Base-by-base conservation (phyloP, 2,888 invertebrate genomes). In the Ophion slaviceki region DNA sequence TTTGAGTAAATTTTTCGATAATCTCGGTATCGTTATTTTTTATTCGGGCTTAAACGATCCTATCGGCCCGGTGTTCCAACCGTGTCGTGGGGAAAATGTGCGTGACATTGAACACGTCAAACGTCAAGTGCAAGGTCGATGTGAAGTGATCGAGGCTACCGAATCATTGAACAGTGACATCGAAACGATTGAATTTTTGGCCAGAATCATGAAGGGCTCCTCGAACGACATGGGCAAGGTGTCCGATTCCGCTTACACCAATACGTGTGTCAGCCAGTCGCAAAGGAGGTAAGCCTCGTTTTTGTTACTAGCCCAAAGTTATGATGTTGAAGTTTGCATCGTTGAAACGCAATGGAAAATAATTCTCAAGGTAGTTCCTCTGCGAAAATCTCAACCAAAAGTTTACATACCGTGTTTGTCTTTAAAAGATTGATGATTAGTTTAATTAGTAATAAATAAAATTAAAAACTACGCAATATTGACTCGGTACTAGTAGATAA, bases 161-260 rank as follows among this genome's bases (percentile, higher is more conserved):
- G 74, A 76, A 57, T 59, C 24, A 3, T 32, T 11, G 14, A 53
- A 77, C 36, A 67, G 66, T 61, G 76, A 78, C 28, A 68, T 14
- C n/a, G 75, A 79, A 32, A 82, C 45, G 3, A 67, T 40, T 67
- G 20, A 32, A 47, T 78, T 87, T 57, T 62, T 66, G 32, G 67
- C 62, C 17, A 59, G 71, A 74, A 87, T 80, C 75, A 79, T 87
- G 86, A 72, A 82, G 87, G 90, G 90, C 72, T 88, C 90, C 17
- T 90, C 91, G 17, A 90, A 90, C 68, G 91, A 93, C 32, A 96
- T 96, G 92, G 95, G 96, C 2, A 97, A 96, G 92, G 94, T 97
- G 72, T 97, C 97, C 8, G 97, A 97, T 93, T 97, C 97, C 1
- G 97, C 96, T 11, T 97, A 97, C 92, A 97, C 97, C 0, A 97